Percentiles rank a stretch among this genome's conserved stretches.
phyloP scores from a whole-genome alignment of 2,888 invertebrate genomes.

The Norana najaformis region DNA sequence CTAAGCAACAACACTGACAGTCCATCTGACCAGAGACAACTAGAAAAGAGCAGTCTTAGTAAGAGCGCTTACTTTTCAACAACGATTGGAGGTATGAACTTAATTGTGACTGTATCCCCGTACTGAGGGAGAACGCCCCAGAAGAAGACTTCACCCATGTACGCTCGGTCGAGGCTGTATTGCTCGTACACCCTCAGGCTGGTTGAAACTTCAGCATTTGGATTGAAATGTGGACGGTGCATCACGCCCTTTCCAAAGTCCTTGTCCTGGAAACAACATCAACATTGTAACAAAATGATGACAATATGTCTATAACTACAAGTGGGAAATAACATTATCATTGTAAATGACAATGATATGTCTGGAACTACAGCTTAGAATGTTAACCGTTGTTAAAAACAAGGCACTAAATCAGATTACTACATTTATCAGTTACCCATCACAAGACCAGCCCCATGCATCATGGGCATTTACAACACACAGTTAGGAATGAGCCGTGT shows the following conservation, averaged over 20 bases:
- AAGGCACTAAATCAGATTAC: background rate
- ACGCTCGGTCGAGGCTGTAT: conserved; percentile 78
- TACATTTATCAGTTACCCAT: background rate
- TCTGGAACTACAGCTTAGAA: background rate
- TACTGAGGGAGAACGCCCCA: conserved; percentile 86
- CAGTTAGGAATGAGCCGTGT: background rate
- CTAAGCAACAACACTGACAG: no score
- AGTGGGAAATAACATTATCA: background rate
- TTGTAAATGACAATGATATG: background rate
- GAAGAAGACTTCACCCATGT: conserved; percentile 83
- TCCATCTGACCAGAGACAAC: no score
- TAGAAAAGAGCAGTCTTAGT: background rate
- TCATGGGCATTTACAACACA: background rate
- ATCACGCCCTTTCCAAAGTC: conserved; percentile 82
- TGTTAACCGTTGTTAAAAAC: background rate
- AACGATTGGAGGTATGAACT: conserved; percentile 74
- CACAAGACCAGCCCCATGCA: background rate
- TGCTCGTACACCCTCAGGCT: conserved; percentile 80
- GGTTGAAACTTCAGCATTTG: conserved; percentile 67
- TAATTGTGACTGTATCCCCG: conserved; percentile 79
- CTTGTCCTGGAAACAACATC: conserved; percentile 70
- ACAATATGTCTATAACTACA: background rate
- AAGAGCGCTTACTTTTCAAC: conserved; percentile 71
- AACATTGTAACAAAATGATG: background rate
- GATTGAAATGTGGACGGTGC: conserved; percentile 66